These are phyloP conservation scores for Catocala sponsa DNA, from an alignment of 2,888 invertebrate genomes.

Conservation along the genomic window DNA sequence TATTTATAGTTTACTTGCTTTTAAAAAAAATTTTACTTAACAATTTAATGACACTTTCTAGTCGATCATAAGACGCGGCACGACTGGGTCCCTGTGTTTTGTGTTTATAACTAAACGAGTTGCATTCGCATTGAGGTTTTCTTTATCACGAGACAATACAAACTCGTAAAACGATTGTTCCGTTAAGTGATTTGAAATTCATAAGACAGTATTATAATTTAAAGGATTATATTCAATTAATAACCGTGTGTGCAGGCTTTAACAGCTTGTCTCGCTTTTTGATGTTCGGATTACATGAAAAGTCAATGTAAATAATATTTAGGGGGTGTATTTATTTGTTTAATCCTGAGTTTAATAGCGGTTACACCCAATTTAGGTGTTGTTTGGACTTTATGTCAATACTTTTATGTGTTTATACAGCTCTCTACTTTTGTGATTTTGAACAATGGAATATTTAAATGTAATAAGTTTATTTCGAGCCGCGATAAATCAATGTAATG, in stretches of 20 bases:
- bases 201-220: constrained; percentile 35
- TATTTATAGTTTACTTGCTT: constrained; percentile 37
- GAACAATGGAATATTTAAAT: no score
- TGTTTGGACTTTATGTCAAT: constrained; percentile 6
- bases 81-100: constrained; percentile 32
- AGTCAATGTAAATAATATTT: constrained; percentile 11
- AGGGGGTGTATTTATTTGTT: constrained; percentile 29
- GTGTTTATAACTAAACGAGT: constrained; percentile 36
- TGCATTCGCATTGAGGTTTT: constrained; percentile 34
- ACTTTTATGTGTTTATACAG: not conserved
- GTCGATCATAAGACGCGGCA: constrained; percentile 42
- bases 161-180: constrained; percentile 25
- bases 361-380: constrained; percentile 17
- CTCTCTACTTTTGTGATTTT: not conserved
- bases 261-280: constrained; percentile 19
- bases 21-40: constrained; percentile 40
- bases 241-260: constrained; percentile 16
- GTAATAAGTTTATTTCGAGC: constrained; percentile 20
- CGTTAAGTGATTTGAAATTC: constrained; percentile 46
- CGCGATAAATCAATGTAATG: constrained; percentile 43
- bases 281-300: constrained; percentile 32
- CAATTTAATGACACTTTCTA: constrained; percentile 46
- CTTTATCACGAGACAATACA: constrained; percentile 46
- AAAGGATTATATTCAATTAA: constrained; percentile 44
- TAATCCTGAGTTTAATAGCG: constrained; percentile 26